Evolutionary conservation across 35 echinoderm and acorn worm genomes (phyloP), one percentile per base, ranked within the genome.

Genomic region (Ptychodera flava): DNA sequence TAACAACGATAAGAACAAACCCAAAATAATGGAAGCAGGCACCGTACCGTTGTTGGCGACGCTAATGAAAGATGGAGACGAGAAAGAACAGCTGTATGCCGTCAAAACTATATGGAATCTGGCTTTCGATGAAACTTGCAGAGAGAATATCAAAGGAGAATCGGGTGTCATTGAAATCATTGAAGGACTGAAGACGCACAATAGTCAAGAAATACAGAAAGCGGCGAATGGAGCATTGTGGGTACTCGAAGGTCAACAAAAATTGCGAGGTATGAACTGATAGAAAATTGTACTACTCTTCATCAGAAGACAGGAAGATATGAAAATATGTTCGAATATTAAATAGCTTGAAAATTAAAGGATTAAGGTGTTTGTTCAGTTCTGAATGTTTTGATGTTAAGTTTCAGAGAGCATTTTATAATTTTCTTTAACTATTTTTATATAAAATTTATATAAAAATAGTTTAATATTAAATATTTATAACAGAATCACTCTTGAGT

Each of bases 201-300:
- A 38, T 0, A 87, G 81, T 27, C 32, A 91, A 83, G 81, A 88
- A 32, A 89, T 99, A 16, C 45, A 89, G 28, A 91, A 85, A 34
- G 90, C 90, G 22, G 96, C 96, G 28, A 90, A 94, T 31, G 93
- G 96, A 0, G 93, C 96, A 85, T 83, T 99, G 90, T 99, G 96
- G 96, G 88, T 99, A 45, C 81, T 94, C 33, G 45, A 64, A 22
- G 45, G 22, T 22, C 45, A 64, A 22, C 45, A 64, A 64, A 6
- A 64, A 64, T 6, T 6, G 22, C 45, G 45, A 64, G 45, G 45
- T 64, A 64, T 12, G 45, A 64, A 12, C n/a, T n/a, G n/a, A n/a
- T n/a, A n/a, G n/a, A n/a, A n/a, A n/a, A n/a, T n/a, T n/a, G n/a
- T n/a, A n/a, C n/a, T n/a, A n/a, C n/a, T n/a, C n/a, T n/a, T n/a